Base-by-base conservation (phyloP, 2,888 invertebrate species). In the Mythimna pallens region DNA sequence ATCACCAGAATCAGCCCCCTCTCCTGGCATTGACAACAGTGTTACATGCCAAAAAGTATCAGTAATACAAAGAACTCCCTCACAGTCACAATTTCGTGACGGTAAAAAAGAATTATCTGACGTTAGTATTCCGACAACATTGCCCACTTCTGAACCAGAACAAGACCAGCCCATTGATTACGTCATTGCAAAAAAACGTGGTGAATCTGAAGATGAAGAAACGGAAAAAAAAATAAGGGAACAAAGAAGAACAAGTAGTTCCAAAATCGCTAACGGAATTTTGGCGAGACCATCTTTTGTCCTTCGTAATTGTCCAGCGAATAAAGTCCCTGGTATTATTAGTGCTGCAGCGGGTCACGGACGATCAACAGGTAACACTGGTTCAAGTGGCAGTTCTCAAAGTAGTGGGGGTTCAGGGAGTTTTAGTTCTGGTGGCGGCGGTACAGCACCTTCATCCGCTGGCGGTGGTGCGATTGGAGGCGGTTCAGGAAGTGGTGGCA, bases 121-220 rank as follows among this genome's bases (percentile, higher is more conserved):
- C 70, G 95, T 97, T 22, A 94, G 94, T 70, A 91, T 97, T 83
- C 97, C 97, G 63, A 86, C 95, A 62, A 94, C 96, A 55, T 86
- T 96, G 77, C 95, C 96, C 9, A 84, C 95, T 59, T 81, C 95
- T 76, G 97, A 97, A 87, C 98, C 98, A 0, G 98, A 97, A 91
- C 98, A 98, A 93, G 98, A 98, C 78, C 98, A 98, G 87, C 98
- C 98, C 0, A 98, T 98, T 78, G 98, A 98, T 91, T 98, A 98
- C 91, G 98, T 97, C 89, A 98, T 98, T 83, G 98, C 98, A 36
- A 98, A 98, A 92, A 97, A 98, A 88, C 97, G 97, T 77, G 97
- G 97, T 10, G 97, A 97, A 89, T 94, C 96, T 14, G 97, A 97
- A 90, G 97, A 97, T 84, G 97, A 97, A 88, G 97, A 97, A 91